Conservation (phyloP, 2,888 invertebrate species). For the Coelinius sp. region DNA sequence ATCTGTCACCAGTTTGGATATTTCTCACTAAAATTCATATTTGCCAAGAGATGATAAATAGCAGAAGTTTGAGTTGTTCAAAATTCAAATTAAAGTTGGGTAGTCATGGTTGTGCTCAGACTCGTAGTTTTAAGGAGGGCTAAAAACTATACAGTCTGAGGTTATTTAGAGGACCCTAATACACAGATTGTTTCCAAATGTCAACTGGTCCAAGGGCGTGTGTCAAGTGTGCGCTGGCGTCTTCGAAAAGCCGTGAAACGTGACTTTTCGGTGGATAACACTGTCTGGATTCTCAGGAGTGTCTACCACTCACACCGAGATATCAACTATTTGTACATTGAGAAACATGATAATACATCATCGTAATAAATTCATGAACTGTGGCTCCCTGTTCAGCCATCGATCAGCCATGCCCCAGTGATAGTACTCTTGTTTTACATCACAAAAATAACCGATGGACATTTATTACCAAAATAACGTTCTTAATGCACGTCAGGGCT, state of each 20-base stretch:
- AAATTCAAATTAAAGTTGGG: background rate
- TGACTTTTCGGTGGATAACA: slow-evolving; percentile 27
- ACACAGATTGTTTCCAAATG: slow-evolving; percentile 14
- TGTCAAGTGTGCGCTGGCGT: slow-evolving; percentile 7
- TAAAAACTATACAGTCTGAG: slow-evolving; percentile 18
- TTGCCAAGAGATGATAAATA: background rate
- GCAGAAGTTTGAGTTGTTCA: background rate
- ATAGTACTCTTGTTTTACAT: background rate
- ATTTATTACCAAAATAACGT: background rate
- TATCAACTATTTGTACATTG: background rate
- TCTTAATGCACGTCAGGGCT: background rate
- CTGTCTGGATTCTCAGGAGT: background rate
- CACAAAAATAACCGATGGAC: background rate
- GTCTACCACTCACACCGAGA: background rate
- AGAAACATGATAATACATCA: background rate
- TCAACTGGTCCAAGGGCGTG: slow-evolving; percentile 21
- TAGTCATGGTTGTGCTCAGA: background rate
- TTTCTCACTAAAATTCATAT: background rate
- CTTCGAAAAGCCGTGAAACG: slow-evolving; percentile 16
- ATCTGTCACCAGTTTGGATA: background rate
- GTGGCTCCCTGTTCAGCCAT: background rate
- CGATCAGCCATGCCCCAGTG: background rate
- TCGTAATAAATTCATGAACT: background rate
- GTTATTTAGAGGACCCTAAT: slow-evolving; percentile 26
- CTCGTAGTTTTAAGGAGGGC: background rate